Base-by-base conservation (phyloP, 1,140 invertebrate genomes). In the Cotesia glomerata region DNA sequence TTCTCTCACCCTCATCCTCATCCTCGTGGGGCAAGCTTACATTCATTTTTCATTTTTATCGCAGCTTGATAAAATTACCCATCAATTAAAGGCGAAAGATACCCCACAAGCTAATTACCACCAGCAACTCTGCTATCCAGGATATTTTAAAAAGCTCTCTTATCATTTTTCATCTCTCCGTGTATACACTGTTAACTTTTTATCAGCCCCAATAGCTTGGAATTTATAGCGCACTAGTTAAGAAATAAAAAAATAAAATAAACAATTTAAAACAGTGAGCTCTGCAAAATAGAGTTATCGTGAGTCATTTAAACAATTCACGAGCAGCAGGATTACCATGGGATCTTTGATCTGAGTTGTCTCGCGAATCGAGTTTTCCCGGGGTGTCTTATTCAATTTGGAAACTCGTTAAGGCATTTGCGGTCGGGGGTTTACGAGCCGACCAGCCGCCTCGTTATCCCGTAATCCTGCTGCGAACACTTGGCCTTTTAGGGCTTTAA, bases 391-490 rank as follows among this genome's bases (percentile, higher is more conserved):
- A 71, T 71, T 71, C 69, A 71, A 65, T 71, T 71, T 65, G 69
- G 62, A 71, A 71, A 71, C 69, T 71, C 69, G 62, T 71, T 71
- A 71, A 71, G 69, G 62, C 62, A 71, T 64, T 71, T 71, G 69
- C 69, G 69, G 69, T 71, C 36, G 69, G 59, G 39, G 69, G 69
- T 64, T 64, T 71, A 71, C 61, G 69, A 71, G 49, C 45, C 61
- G 61, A 71, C 69, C 51, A 56, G 69, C 62, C 62, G 62, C 49
- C 69, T 71, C 69, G 69, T 71, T 71, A 71, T 71, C 69, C 69
- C 39, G 61, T 71, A 71, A 71, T 71, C 69, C 69, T 54, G 69
- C 34, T 65, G 69, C 69, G 65, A 71, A 71, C 69, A 71, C 69
- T 71, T 71, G 8, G 69, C 69, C 69, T 71, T 71, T 71, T 65